Evolutionary conservation across 2,888 invertebrate genomes (phyloP), one percentile per base, ranked within the genome.

Genomic region (Itoplectis maculator): DNA sequence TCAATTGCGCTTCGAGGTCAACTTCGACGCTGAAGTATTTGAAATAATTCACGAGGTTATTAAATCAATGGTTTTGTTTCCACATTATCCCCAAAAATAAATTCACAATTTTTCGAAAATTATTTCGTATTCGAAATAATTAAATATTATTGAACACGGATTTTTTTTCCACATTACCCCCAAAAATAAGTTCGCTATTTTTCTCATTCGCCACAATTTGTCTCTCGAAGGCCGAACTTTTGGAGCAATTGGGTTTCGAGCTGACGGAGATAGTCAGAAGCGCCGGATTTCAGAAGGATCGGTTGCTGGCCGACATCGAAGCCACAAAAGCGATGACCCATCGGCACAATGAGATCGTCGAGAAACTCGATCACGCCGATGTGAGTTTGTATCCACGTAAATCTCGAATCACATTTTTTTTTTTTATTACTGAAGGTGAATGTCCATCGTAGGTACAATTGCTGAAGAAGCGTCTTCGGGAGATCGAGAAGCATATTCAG

Each of bases 401-500:
- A 35, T 29, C 29, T 29, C 29, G 29, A n/a, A n/a, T n/a, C n/a
- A n/a, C n/a, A n/a, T n/a, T n/a, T n/a, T n/a, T n/a, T n/a, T n/a
- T n/a, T n/a, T n/a, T 23, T 3, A 35, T 20, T 4, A 15, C 13
- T 5, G 51, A 37, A 51, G 49, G 7, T 8, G 42, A 18, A 37
- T 37, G 3, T 9, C 11, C 35, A 82, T 89, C 88, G 65, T 87
- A 95, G 94, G 94, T 96, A 0, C 94, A 95, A 81, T 94, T 97
- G 73, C 93, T 97, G 90, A 95, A 96, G 86, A 94, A 94, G 13
- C 95, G 95, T 85, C 93, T 97, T 0, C 93, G 95, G 86, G 95
- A 96, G 82, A 95, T 96, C 83, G 97, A 97, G 91, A 94, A 96
- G 47, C 94, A 95, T 69, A 95, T 97, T 66, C 95, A 97, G 88